Evolutionary conservation across 1,140 invertebrate genomes (phyloP), one percentile per base, ranked within the genome.

Genomic region (Zaprionus ghesquierei): DNA sequence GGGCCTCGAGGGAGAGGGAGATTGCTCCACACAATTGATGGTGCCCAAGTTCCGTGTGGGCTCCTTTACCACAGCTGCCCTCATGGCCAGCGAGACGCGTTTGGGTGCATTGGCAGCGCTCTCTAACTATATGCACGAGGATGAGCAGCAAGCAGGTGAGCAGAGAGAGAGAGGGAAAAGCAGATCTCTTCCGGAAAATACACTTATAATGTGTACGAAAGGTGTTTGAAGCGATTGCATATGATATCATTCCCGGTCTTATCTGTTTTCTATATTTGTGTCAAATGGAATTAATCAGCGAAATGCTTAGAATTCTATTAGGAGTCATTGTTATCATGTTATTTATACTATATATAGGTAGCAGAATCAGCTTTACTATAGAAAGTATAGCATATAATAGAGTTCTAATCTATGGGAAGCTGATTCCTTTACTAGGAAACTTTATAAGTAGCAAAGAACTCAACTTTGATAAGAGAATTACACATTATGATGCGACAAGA

Each of bases 1-100:
- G 5, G 41, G 15, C 9, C n/a, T n/a, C n/a, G 87, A 90, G 10
- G 85, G 66, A 13, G 69, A 74, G 8, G 63, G 56, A 12, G 79
- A 73, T 81, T 69, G 65, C 5, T 69, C 93, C 60, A 92, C 93
- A 90, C 92, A 92, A 92, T 89, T 91, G 13, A 92, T 93, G 51
- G 90, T 93, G 15, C 93, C 94, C 29, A 93, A 93, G 68, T 95
- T 95, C 79, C 94, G 94, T 60, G 90, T 95, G 6, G 94, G 94
- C 1, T 94, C 94, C 5, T 94, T 93, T 25, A 92, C 91, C 38
- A 90, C 81, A 0, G 90, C 91, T 10, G 81, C 90, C 2, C 60
- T 90, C 5, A 53, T 75, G 56, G 80, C 77, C 66, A 80, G 63
- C 13, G 90, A 91, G 5, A 79, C 78, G 2, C 76, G 91, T 12